These are phyloP conservation scores for Drosophila mulleri DNA, from an alignment of 2,888 invertebrate species.

Conservation along the genomic window DNA sequence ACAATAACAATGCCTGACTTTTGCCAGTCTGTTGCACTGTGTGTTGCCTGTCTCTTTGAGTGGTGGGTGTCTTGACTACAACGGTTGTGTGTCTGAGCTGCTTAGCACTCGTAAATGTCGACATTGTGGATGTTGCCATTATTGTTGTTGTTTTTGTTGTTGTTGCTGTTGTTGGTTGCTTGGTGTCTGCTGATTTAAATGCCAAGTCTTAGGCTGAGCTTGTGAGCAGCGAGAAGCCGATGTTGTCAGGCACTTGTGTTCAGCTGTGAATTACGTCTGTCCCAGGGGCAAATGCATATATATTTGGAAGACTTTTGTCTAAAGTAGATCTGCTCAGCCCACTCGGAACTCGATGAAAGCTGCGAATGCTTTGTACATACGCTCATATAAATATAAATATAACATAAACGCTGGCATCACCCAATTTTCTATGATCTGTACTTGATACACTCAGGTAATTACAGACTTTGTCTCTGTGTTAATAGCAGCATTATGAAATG, in stretches of 20 bases:
- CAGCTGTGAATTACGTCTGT: conserved; percentile 23
- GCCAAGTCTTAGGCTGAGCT: conserved; percentile 16
- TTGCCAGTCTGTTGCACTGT: conserved; percentile 34
- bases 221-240: conserved; percentile 9
- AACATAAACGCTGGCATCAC: neutral
- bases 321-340: neutral
- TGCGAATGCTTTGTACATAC: no score
- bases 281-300: neutral
- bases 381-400: no score
- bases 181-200: conserved; percentile 29
- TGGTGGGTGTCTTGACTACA: conserved; percentile 69
- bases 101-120: conserved; percentile 52
- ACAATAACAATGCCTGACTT: conserved; percentile 52
- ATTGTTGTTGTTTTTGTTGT: conserved; percentile 18
- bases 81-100: conserved; percentile 61
- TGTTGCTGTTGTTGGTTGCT: conserved; percentile 30
- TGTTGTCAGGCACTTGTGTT: conserved; percentile 27
- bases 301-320: neutral
- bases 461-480: neutral
- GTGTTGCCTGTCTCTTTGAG: conserved; percentile 27
- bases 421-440: neutral
- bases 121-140: conserved; percentile 8
- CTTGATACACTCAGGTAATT: neutral
- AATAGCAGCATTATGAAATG: neutral
- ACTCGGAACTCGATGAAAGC: conserved; percentile 6